These are phyloP conservation scores for Callyntrura guangdongensis DNA, from an alignment of 2,888 invertebrate species.

Conservation along the genomic window DNA sequence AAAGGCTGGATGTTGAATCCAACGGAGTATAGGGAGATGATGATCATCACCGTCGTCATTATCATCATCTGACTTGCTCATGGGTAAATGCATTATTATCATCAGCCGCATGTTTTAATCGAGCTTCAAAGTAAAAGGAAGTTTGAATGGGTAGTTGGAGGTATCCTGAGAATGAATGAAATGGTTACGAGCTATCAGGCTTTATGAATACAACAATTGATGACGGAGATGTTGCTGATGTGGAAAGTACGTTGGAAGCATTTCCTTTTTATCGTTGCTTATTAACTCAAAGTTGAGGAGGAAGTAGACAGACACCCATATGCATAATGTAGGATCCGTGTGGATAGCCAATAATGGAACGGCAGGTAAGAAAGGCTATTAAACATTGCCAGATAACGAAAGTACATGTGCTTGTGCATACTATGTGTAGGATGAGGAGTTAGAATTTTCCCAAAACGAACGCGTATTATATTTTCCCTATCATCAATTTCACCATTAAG, in stretches of 20 bases:
- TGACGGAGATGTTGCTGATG: conserved; percentile 3
- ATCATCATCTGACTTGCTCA: conserved; percentile 16
- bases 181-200: not conserved
- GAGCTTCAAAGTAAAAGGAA: conserved; percentile 10
- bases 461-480: conserved; percentile 15
- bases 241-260: conserved; percentile 40
- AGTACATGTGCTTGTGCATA: not conserved
- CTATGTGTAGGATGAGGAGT: too few relatives aligned
- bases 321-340: conserved; percentile 2
- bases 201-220: conserved; percentile 29
- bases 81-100: conserved; percentile 44
- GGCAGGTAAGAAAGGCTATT: not conserved
- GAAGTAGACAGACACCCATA: conserved; percentile 38
- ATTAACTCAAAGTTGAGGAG: conserved; percentile 50
- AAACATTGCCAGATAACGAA: not conserved
- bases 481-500: conserved; percentile 1
- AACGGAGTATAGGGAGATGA: not conserved
- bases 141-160: not conserved
- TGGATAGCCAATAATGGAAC: conserved; percentile 6
- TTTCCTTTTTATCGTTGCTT: conserved; percentile 63
- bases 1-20: conserved; percentile 3
- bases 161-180: conserved; percentile 3
- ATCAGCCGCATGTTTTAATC: conserved; percentile 61
- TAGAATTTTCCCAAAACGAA: conserved; percentile 29
- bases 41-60: conserved; percentile 3